Conservation (phyloP, 2,113 vertebrate species). For the Bubo scandiacus region DNA sequence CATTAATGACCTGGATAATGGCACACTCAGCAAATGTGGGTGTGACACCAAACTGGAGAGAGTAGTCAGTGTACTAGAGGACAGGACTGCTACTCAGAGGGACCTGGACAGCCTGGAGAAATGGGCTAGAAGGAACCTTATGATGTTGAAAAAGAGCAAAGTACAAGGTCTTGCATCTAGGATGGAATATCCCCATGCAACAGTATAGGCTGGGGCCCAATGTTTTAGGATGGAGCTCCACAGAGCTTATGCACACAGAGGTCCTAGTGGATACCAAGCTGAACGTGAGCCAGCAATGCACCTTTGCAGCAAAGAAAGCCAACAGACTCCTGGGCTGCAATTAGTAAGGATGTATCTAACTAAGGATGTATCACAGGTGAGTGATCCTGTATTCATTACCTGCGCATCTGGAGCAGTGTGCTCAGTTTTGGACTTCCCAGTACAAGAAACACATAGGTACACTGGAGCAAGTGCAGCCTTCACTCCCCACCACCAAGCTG, state of each 20-base stretch:
- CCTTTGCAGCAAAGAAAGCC: not conserved
- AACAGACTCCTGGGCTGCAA: not conserved
- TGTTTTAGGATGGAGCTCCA: not conserved
- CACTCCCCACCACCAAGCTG: not conserved
- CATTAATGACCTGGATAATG: not conserved
- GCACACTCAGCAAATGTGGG: not conserved
- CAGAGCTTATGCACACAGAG: not conserved
- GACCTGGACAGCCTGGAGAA: not conserved
- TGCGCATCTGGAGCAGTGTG: not conserved
- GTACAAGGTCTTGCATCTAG: not conserved
- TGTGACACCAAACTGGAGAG: not conserved
- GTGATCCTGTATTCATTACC: not conserved
- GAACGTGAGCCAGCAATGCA: not conserved
- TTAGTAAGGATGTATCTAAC: not conserved
- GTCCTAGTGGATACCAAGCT: not conserved
- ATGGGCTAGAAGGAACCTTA: not conserved
- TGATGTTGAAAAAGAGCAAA: not conserved
- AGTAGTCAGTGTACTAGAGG: not conserved
- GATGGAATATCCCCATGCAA: not conserved
- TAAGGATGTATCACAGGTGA: not conserved
- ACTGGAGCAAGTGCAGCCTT: not conserved
- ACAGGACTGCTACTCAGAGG: not conserved
- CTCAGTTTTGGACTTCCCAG: not conserved
- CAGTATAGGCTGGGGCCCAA: not conserved
- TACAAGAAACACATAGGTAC: not conserved